Conservation (phyloP, 2,113 vertebrate genomes). For the Athene noctua region DNA sequence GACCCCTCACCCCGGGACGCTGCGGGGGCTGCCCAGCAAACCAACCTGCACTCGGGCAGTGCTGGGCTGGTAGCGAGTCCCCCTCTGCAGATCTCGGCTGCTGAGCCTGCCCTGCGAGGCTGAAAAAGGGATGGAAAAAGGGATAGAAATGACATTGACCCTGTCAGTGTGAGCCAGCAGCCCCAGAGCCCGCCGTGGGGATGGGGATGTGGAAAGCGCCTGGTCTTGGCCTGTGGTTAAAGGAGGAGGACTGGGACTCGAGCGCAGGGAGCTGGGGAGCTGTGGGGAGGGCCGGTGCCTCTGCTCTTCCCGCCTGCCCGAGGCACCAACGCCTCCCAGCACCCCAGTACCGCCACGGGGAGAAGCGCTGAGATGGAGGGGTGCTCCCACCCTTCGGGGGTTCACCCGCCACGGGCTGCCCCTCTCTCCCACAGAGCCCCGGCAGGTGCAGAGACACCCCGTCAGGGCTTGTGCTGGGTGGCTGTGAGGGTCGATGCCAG, state of each 20-base stretch:
- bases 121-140: not conserved
- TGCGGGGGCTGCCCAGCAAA: too few relatives aligned
- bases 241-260: not conserved
- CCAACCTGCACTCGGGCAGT: not conserved
- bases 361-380: too few relatives aligned
- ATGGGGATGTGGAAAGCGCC: too few relatives aligned
- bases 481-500: not conserved
- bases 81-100: not conserved
- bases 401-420: not conserved
- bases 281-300: not conserved
- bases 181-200: not conserved
- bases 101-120: not conserved
- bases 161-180: not conserved
- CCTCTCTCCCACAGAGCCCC: not conserved
- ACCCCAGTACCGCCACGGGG: not conserved
- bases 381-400: not conserved
- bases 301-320: not conserved
- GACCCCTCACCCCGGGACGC: not conserved
- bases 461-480: accelerated
- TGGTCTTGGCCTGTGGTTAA: not conserved
- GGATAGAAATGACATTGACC: not conserved
- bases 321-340: not conserved
- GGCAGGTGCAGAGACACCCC: not conserved
- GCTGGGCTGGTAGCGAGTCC: not conserved
- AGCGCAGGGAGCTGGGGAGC: not conserved